Evolutionary conservation across 2,113 vertebrate species (phyloP), one percentile per base, ranked within the genome.

Genomic region (Astur gentilis): DNA sequence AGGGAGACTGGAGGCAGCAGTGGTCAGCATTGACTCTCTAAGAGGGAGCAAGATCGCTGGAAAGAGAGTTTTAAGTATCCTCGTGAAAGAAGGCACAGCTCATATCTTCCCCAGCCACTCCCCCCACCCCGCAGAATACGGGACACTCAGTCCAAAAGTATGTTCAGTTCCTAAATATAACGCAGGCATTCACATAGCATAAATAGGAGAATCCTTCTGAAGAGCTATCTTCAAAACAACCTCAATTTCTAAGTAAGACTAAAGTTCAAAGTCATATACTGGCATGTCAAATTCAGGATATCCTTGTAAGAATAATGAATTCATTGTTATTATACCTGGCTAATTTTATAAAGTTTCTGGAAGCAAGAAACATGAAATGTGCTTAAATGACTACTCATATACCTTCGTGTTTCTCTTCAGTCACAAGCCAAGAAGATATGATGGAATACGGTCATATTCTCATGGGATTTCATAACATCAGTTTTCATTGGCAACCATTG

Each of bases 121-220:
- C 54, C 45, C 19, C 25, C 50, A 4, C 13, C 60, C 64, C 26
- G 69, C 83, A 84, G 80, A 91, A 93, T 55, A 87, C 67, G 79
- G 89, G 86, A 92, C 83, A 75, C 79, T 89, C 83, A 82, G 80
- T 89, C 69, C 87, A 61, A 21, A 79, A 91, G 93, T 69, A 96
- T 91, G 92, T 86, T 89, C 89, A 91, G 93, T 50, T 61, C 66
- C 94, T 97, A 97, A 96, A 95, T 95, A 95, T 96, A 97, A 89
- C 86, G 0, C 87, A 83, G 83, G 67, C 81, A 84, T 65, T 87
- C 84, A 79, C 89, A 69, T 0, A 87, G 61, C 77, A 95, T 45
- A 91, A 95, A 94, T 49, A 93, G 93, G 91, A 95, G 91, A 97
- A 97, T 95, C 95, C 69, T 90, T 61, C 80, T 80, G 65, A 89